Conservation (phyloP, 1,140 invertebrate species). For the Drosophila fuyamai region DNA sequence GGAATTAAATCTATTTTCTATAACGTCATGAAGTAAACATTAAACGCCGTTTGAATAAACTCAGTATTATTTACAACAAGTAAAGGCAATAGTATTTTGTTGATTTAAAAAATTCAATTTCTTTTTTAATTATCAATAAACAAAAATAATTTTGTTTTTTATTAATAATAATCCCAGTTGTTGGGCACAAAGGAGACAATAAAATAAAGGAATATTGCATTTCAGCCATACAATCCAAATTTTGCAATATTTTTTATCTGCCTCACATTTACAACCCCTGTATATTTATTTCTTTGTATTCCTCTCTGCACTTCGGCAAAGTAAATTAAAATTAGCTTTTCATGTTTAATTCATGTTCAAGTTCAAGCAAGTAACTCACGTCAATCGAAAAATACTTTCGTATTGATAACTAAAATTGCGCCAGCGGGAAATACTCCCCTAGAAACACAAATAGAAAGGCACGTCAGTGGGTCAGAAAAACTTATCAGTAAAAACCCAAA, state of each 20-base stretch:
- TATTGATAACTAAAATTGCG: slow-evolving; percentile 47
- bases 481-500: slow-evolving; percentile 9
- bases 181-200: not conserved
- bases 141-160: not conserved
- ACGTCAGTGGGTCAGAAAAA: slow-evolving; percentile 20
- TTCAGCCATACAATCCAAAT: not conserved
- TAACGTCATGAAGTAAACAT: not conserved
- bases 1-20: slow-evolving; percentile 6
- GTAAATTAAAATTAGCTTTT: not conserved
- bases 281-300: not conserved
- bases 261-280: not conserved
- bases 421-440: slow-evolving; percentile 19
- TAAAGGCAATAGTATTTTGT: too few species aligned
- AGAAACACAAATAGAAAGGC: slow-evolving; percentile 12
- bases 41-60: not conserved
- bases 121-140: too few species aligned
- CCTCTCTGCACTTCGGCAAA: not conserved
- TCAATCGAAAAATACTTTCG: slow-evolving; percentile 27
- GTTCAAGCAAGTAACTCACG: slow-evolving; percentile 46
- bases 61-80: not conserved
- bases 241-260: slow-evolving; percentile 4
- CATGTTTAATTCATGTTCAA: slow-evolving; percentile 22
- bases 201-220: not conserved
- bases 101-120: too few species aligned
- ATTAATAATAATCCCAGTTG: not conserved